Conservation (phyloP, 2,797 vertebrate genomes). For the Petrocephalus schoutedeni region DNA sequence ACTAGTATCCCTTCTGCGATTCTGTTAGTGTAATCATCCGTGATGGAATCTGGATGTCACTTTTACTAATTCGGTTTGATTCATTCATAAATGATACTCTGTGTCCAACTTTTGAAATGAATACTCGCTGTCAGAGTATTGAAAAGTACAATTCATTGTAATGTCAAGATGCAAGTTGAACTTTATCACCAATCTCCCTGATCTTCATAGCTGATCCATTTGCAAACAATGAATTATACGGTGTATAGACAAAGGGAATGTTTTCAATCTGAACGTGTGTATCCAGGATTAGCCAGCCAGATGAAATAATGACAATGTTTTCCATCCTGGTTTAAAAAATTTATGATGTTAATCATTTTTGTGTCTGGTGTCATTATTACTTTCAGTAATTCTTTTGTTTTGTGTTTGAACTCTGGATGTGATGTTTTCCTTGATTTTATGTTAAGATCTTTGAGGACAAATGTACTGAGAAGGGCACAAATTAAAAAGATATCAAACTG, state of each 20-base stretch:
- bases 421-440: background rate
- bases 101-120: background rate
- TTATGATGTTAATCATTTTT: conserved; percentile 8
- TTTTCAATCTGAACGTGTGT: background rate
- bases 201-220: background rate
- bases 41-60: background rate
- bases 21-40: background rate
- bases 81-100: background rate
- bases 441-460: background rate
- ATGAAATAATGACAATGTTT: background rate
- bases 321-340: background rate
- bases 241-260: background rate
- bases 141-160: background rate
- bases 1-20: conserved; percentile 25
- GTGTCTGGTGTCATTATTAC: background rate
- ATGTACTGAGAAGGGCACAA: conserved; percentile 2
- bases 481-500: background rate
- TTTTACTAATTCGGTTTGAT: background rate
- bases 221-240: conserved; percentile 5
- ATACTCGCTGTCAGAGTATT: background rate
- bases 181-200: background rate
- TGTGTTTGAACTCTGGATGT: background rate
- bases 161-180: background rate
- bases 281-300: background rate
- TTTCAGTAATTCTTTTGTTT: background rate